Base-by-base conservation (phyloP, 2,113 vertebrate species). In the Oreotrochilus melanogaster region DNA sequence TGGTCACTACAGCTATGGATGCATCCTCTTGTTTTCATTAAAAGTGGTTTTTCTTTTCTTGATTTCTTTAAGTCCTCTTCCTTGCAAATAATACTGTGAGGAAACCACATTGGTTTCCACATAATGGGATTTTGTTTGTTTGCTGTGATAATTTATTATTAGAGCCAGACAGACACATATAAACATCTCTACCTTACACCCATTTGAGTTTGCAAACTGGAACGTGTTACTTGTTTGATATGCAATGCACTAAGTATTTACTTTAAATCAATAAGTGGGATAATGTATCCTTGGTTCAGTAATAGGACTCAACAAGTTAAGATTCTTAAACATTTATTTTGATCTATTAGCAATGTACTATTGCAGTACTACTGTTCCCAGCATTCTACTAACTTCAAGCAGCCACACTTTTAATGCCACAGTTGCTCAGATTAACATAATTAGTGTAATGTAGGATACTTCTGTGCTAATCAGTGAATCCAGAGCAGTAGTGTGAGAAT, bases 1-100 rank as follows among this genome's bases (percentile, higher is more conserved):
- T 31, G 23, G 18, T 9, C 3, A 0, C 19, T 47, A 0, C 27
- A 58, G n/a, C 30, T 74, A 0, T 25, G 11, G 17, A 7, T 74
- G 37, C 6, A 31, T 9, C 10, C 24, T 58, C 14, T 13, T 53
- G 3, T 64, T 87, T 58, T 70, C 11, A 17, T 70, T 57, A 7
- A 31, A 71, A 72, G 16, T 19, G 4, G 61, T 45, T 24, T 88
- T 76, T 88, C 69, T 19, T 58, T 5, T 15, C 23, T 27, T 16
- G 25, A 42, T 5, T 47, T 61, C 23, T 28, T 69, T 25, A 53
- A 56, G 39, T 8, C 23, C 65, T 51, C 15, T 62, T 79, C 31
- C 9, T 31, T 57, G 11, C 11, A 27, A 57, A 27, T 60, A 43
- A 51, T 8, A 4, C 23, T 21, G 6, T 42, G 37, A 80, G 42